Percentiles rank a stretch among this genome's conserved stretches.
These are phyloP conservation scores for Quadroppia sp. DNA, from an alignment of 2,888 invertebrate genomes.

Conservation along the genomic window DNA sequence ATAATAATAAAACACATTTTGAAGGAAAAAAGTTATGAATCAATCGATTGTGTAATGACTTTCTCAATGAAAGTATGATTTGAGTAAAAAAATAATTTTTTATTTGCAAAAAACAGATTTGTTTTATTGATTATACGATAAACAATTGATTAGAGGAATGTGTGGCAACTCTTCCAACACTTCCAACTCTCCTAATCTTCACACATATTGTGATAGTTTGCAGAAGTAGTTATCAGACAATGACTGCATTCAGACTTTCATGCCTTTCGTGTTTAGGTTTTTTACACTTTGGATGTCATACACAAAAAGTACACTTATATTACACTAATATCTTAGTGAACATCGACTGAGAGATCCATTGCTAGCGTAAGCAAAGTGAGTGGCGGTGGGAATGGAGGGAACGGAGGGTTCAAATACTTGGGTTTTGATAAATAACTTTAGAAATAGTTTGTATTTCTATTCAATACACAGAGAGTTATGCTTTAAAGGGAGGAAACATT, in stretches of 20 bases:
- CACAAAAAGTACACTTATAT: not conserved
- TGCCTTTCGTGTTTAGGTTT: not conserved
- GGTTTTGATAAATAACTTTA: slow-evolving; percentile 26
- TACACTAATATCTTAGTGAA: not conserved
- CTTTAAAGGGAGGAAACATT: slow-evolving; percentile 16
- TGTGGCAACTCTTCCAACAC: not conserved
- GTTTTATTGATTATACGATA: no score
- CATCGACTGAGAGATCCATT: not conserved
- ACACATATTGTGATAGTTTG: not conserved
- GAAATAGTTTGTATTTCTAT: not conserved
- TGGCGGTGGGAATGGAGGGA: not conserved
- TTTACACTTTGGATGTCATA: not conserved
- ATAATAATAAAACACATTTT: no score
- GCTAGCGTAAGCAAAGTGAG: not conserved
- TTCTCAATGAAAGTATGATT: no score
- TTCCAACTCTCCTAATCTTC: not conserved
- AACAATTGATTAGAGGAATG: no score
- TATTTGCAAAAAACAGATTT: no score
- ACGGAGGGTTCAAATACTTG: not conserved
- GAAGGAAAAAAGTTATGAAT: no score
- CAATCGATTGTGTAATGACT: no score
- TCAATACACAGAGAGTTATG: not conserved
- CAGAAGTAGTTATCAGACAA: not conserved
- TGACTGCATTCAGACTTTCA: not conserved
- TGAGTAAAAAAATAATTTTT: no score